Conservation (phyloP, 2,113 vertebrate genomes). For the Engystomops pustulosus region DNA sequence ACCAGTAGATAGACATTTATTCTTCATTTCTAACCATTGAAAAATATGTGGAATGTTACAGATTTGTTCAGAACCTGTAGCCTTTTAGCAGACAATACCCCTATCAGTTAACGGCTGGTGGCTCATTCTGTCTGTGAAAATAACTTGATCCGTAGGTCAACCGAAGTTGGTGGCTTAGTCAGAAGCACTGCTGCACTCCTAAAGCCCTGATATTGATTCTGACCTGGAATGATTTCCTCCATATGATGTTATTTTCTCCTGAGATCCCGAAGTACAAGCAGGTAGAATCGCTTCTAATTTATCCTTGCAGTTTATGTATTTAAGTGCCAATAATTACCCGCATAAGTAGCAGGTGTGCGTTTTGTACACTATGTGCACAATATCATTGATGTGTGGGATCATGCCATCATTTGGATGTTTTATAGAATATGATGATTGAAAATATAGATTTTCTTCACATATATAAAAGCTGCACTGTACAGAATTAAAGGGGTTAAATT, state of each 20-base stretch:
- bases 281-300: neutral
- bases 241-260: neutral
- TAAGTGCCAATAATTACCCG: neutral
- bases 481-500: neutral
- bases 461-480: neutral
- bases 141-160: neutral
- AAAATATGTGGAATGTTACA: too few species aligned
- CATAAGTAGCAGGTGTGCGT: conserved; percentile 2
- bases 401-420: neutral
- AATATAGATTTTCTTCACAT: neutral
- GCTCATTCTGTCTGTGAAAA: neutral
- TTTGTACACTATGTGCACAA: neutral
- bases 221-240: neutral
- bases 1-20: too few species aligned
- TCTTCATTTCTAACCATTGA: too few species aligned
- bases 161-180: neutral
- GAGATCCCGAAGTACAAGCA: neutral
- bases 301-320: neutral
- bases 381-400: neutral
- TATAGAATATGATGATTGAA: too few species aligned
- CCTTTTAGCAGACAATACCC: too few species aligned
- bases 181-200: neutral
- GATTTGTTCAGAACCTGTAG: too few species aligned
- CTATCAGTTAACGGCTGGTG: too few species aligned
- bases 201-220: neutral